Evolutionary conservation across 2,113 vertebrate genomes (phyloP).

Genomic region (Notechis scutatus): DNA sequence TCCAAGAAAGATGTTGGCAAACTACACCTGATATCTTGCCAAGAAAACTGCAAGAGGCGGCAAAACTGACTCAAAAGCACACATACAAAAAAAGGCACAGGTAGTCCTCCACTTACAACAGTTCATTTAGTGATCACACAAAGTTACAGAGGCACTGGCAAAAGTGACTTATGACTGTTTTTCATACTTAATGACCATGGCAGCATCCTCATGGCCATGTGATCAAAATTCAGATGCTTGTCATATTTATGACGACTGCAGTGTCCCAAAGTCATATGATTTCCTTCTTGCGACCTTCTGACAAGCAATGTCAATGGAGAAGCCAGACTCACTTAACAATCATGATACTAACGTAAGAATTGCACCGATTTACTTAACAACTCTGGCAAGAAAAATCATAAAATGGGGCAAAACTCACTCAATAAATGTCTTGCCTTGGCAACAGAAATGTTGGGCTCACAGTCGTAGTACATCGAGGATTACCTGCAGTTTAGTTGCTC

Average conservation of each 20-base stretch:
- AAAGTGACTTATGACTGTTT: neutral
- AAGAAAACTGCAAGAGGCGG: neutral
- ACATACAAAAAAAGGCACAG: neutral
- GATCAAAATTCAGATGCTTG: neutral
- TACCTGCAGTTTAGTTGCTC: neutral
- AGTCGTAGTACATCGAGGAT: rapidly evolving
- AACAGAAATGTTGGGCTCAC: neutral
- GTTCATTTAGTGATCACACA: neutral
- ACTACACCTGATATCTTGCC: neutral
- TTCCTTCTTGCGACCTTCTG: too few relatives aligned
- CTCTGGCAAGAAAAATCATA: neutral
- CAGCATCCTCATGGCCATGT: neutral
- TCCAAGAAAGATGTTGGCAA: neutral
- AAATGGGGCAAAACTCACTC: neutral
- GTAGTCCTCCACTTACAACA: neutral
- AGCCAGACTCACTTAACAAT: too few relatives aligned
- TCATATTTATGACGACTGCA: neutral
- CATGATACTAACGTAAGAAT: too few relatives aligned
- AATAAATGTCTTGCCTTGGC: neutral
- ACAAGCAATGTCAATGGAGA: neutral
- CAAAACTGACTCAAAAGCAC: neutral
- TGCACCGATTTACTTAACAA: too few relatives aligned
- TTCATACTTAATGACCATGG: neutral
- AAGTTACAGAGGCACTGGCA: neutral
- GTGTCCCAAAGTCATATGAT: neutral